Evolutionary conservation across 2,888 invertebrate species (phyloP).

Genomic region (Nesidiocoris tenuis): DNA sequence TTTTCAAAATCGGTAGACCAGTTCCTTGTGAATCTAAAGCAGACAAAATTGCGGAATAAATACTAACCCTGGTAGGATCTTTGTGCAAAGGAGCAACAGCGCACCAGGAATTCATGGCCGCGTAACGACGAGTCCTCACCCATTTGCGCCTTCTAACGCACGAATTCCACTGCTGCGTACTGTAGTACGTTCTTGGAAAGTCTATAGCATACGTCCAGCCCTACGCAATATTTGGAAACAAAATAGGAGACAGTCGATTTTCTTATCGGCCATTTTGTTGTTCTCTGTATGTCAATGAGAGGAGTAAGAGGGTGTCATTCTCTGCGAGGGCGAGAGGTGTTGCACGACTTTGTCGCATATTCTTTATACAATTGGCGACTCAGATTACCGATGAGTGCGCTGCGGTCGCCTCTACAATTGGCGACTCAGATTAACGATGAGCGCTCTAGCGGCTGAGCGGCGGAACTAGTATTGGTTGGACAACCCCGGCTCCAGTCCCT

Average conservation of each 20-base stretch:
- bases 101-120: slow-evolving; percentile 90
- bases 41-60: neutral
- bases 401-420: too few relatives aligned
- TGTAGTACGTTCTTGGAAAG: slow-evolving; percentile 79
- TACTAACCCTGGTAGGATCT: slow-evolving; percentile 72
- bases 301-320: too few relatives aligned
- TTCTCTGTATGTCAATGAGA: too few relatives aligned
- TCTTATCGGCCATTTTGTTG: neutral
- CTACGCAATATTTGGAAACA: slow-evolving; percentile 53
- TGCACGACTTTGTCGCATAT: too few relatives aligned
- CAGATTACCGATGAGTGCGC: too few relatives aligned
- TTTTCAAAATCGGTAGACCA: too few relatives aligned
- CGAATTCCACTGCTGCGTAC: slow-evolving; percentile 83
- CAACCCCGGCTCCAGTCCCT: too few relatives aligned
- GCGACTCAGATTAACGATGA: too few relatives aligned
- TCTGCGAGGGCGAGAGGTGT: too few relatives aligned
- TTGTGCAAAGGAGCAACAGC: slow-evolving; percentile 84
- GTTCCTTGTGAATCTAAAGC: neutral
- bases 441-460: too few relatives aligned
- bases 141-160: slow-evolving; percentile 86
- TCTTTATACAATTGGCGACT: too few relatives aligned
- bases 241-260: neutral
- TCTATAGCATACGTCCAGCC: slow-evolving; percentile 92
- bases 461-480: too few relatives aligned
- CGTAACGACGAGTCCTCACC: slow-evolving; percentile 83